Percentiles rank a stretch among this genome's conserved stretches.
Conservation (phyloP, 2,888 invertebrate species). For the Rutpela maculata region DNA sequence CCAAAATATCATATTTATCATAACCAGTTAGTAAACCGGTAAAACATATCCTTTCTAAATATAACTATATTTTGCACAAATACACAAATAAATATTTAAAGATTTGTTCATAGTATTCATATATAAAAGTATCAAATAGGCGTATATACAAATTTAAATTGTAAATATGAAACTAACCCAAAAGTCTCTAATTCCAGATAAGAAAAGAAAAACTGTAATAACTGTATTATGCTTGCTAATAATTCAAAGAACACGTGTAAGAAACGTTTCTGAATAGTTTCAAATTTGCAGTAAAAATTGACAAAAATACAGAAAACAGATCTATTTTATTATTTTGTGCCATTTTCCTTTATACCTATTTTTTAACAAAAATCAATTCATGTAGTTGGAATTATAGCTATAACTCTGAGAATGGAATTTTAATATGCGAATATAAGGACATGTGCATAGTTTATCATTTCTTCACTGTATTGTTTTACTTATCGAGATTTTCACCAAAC, state of each 20-base stretch:
- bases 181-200: background rate
- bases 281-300: constrained; percentile 1
- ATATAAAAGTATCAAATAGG: constrained; percentile 35
- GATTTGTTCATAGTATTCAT: constrained; percentile 3
- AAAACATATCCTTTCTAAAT: background rate
- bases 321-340: background rate
- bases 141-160: background rate
- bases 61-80: background rate
- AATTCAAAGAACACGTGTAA: background rate
- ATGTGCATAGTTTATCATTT: background rate
- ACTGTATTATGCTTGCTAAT: too few species aligned
- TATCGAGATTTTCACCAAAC: background rate
- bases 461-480: background rate
- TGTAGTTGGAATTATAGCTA: background rate
- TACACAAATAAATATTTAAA: background rate
- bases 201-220: background rate
- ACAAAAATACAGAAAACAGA: background rate
- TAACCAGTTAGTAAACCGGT: background rate
- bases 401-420: background rate
- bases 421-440: background rate
- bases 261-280: background rate
- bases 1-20: background rate
- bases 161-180: background rate
- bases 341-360: background rate
- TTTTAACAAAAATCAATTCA: background rate